Evolutionary conservation across 2,113 vertebrate genomes (phyloP).

Genomic region (Rhineura floridana): DNA sequence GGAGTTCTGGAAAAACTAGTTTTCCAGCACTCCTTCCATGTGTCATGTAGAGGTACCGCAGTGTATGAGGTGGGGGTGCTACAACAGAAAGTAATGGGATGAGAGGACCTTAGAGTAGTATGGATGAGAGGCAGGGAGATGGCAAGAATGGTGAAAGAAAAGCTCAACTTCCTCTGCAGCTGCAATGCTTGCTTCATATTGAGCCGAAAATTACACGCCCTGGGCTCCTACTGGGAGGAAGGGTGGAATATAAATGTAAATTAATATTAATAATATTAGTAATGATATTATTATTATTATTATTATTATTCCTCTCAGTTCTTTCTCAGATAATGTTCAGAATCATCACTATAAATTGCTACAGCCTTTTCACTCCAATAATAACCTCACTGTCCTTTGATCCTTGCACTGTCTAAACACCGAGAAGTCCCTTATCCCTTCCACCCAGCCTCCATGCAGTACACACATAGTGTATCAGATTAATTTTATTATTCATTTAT

Average conservation of each 20-base stretch:
- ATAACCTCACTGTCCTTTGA: not conserved
- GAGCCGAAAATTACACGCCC: not conserved
- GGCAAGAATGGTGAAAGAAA: not conserved
- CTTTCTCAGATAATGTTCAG: not conserved
- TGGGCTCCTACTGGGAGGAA: too few relatives aligned
- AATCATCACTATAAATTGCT: not conserved
- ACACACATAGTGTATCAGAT: not conserved
- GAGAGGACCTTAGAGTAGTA: too few relatives aligned
- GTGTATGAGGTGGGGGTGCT: too few relatives aligned
- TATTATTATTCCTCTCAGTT: not conserved
- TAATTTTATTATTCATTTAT: too few relatives aligned
- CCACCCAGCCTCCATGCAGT: not conserved
- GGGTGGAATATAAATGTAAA: too few relatives aligned
- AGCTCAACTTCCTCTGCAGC: not conserved
- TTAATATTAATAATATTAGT: not conserved
- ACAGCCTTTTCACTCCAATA: not conserved
- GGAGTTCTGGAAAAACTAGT: not conserved
- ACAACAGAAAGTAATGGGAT: not conserved
- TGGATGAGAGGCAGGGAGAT: not conserved
- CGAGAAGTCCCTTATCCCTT: not conserved
- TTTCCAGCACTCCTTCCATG: not conserved
- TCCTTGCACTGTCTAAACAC: not conserved
- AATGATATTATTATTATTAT: too few relatives aligned
- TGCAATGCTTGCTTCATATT: not conserved
- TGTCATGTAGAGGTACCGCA: not conserved